phyloP scores from a whole-genome alignment of 2,797 vertebrate genomes.

The Mus caroli region DNA sequence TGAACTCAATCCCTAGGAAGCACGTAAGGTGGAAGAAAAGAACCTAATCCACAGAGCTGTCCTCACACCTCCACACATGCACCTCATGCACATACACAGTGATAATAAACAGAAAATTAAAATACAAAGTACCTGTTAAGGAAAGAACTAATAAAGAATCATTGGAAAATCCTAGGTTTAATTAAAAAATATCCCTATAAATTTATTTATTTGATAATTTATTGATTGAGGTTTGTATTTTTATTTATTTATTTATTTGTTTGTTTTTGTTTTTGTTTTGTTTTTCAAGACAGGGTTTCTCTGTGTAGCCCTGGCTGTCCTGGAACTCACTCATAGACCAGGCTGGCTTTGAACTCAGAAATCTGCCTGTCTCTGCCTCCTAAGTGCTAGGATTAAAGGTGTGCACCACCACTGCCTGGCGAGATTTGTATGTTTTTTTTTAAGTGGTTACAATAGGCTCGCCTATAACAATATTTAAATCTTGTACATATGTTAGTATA shows the following conservation, averaged over 20 bases:
- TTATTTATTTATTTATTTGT: no score
- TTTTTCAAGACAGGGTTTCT: no score
- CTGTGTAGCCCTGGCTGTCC: no score
- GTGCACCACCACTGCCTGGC: no score
- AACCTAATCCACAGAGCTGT: background rate
- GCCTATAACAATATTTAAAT: background rate
- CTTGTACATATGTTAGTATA: background rate
- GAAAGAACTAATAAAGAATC: background rate
- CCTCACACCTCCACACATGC: background rate
- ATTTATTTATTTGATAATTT: background rate
- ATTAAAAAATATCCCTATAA: background rate
- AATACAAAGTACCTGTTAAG: background rate
- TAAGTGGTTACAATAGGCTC: background rate
- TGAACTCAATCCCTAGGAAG: background rate
- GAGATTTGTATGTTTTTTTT: no score
- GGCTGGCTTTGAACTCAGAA: no score
- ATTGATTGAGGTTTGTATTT: background rate
- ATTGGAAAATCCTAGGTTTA: background rate
- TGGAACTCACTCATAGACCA: no score
- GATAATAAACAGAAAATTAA: background rate
- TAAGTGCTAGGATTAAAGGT: no score
- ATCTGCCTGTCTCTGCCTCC: no score
- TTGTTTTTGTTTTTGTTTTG: no score
- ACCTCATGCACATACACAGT: background rate
- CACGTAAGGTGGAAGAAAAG: background rate